These are phyloP conservation scores for Neuroterus valhalla DNA, from an alignment of 1,140 invertebrate species.

Conservation along the genomic window DNA sequence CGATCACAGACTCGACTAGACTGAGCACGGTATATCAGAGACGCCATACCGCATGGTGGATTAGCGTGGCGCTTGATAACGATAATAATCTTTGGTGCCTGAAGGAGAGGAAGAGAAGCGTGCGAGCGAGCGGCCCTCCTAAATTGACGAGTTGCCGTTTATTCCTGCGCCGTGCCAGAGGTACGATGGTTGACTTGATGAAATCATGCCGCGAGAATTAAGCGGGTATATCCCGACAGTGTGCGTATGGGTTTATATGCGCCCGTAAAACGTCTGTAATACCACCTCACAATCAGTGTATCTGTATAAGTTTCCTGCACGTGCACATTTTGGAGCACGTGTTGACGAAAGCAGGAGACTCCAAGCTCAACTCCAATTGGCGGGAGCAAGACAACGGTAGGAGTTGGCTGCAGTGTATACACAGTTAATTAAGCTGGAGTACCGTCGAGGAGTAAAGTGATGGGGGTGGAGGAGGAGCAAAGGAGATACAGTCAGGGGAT, in stretches of 20 bases:
- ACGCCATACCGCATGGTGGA: neutral
- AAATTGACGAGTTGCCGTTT: slow-evolving; percentile 59
- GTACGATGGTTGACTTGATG: slow-evolving; percentile 70
- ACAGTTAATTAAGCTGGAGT: slow-evolving; percentile 73
- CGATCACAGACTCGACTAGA: too few relatives aligned
- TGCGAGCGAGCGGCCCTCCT: slow-evolving; percentile 41
- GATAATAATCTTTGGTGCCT: slow-evolving; percentile 45
- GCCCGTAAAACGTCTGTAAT: slow-evolving; percentile 11
- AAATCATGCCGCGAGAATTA: slow-evolving; percentile 73
- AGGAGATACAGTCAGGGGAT: slow-evolving; percentile 37
- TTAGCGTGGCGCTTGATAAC: slow-evolving; percentile 44
- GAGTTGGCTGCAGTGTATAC: slow-evolving; percentile 73
- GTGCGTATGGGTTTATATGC: slow-evolving; percentile 37
- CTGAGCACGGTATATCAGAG: neutral
- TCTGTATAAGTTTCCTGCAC: slow-evolving; percentile 46
- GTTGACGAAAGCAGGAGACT: slow-evolving; percentile 44
- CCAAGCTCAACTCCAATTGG: slow-evolving; percentile 66
- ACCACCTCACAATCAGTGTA: neutral
- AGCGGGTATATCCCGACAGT: slow-evolving; percentile 56
- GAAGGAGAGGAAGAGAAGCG: slow-evolving; percentile 38
- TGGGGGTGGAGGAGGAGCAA: slow-evolving; percentile 31
- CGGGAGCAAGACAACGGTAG: slow-evolving; percentile 72
- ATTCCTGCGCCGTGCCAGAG: slow-evolving; percentile 48
- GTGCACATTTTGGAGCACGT: slow-evolving; percentile 52
- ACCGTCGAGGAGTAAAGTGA: slow-evolving; percentile 51